Evolutionary conservation across 2,797 vertebrate species (phyloP), one percentile per base, ranked within the genome.

Genomic region (Mionectes olivaceus): DNA sequence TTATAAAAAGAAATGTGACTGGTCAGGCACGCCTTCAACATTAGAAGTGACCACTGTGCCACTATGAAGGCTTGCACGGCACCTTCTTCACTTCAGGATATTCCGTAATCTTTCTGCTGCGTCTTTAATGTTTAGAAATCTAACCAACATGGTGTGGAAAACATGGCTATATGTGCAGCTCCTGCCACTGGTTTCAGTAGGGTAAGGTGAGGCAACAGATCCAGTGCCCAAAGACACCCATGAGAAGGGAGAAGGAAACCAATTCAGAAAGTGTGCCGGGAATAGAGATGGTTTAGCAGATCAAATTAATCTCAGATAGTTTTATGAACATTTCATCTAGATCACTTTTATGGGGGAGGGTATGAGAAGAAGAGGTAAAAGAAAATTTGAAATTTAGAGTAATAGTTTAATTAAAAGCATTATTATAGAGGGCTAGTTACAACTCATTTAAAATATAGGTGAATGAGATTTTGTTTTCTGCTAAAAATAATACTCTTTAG

Each of bases 391-490:
- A 76, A 84, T 84, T 84, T 79, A 84, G 86, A 93, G 75, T 68
- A 89, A 68, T 24, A 90, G 83, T 96, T 95, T 96, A 94, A 95
- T 93, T 90, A 80, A 91, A 87, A 91, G 92, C 78, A 83, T 89
- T 89, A 53, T 76, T 89, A 77, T 74, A 93, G 93, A 96, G 90
- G 92, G 77, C 86, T 91, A 76, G 75, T 93, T 90, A 94, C 81
- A 93, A 92, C 17, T 69, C 30, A 65, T 67, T 84, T 65, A 73
- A 94, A 83, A 75, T 83, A 91, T 52, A 71, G 0, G 13, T 37
- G 50, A 90, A 83, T 88, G 35, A 93, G 44, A 44, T 22, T 52
- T 68, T 39, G 57, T 83, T 68, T 88, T 57, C 35, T 81, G 47
- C 55, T 86, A 10, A 86, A 90, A 82, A 86, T 57, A 81, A 30